phyloP scores from a whole-genome alignment of 2,113 vertebrate species.

The Petaurus breviceps region DNA sequence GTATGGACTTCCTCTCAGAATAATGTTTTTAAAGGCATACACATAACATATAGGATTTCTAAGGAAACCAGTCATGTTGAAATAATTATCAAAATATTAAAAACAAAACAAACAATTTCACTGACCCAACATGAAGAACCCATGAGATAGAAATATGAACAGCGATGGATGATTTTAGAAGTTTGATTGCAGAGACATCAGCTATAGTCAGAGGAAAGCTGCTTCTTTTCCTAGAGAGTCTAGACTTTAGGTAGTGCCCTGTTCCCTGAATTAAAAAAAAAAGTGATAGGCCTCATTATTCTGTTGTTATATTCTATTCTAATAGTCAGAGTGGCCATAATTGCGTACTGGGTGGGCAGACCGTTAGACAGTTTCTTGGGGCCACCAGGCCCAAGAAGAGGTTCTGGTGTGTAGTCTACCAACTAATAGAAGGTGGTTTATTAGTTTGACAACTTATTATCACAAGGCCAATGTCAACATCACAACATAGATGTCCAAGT shows the following conservation, averaged over 20 bases:
- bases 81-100: not conserved
- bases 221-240: not conserved
- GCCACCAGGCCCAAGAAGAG: constrained; percentile 29
- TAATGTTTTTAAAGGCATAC: not conserved
- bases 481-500: not conserved
- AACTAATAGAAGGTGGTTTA: constrained; percentile 8
- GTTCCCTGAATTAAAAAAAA: not conserved
- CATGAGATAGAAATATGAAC: not conserved
- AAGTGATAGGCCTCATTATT: not conserved
- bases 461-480: not conserved
- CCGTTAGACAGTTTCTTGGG: not conserved
- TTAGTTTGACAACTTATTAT: not conserved
- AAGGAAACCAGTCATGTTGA: not conserved
- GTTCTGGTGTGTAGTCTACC: not conserved
- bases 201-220: not conserved
- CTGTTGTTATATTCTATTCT: not conserved
- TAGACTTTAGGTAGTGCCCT: not conserved
- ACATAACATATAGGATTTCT: not conserved
- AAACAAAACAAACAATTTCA: not conserved
- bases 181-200: not conserved
- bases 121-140: not conserved
- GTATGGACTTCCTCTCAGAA: not conserved
- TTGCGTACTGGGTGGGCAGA: not conserved
- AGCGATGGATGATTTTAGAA: not conserved
- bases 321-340: constrained; percentile 15